Conservation (phyloP, 2,113 vertebrate species). For the Cyprinodon variegatus region DNA sequence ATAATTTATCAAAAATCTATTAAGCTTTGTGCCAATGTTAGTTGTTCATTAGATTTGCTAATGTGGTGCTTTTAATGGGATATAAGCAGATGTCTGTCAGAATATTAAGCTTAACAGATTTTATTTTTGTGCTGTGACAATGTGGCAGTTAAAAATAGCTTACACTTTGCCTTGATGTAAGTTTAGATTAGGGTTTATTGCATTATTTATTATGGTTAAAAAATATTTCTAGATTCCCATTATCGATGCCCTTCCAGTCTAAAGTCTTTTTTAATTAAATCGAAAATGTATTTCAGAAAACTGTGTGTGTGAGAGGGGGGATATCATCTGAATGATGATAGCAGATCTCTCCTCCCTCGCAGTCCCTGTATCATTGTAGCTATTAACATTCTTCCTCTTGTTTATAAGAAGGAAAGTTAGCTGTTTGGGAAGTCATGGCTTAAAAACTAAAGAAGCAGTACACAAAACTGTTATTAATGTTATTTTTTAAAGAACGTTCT, state of each 20-base stretch:
- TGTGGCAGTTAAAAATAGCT: too few species aligned
- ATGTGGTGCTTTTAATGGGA: neutral
- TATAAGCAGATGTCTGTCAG: neutral
- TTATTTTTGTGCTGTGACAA: neutral
- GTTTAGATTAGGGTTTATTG: neutral
- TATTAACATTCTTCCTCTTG: neutral
- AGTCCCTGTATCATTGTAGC: neutral
- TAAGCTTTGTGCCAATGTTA: neutral
- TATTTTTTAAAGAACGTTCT: neutral
- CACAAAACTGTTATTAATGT: too few species aligned
- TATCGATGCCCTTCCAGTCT: too few species aligned
- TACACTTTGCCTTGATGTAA: neutral
- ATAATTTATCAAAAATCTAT: neutral
- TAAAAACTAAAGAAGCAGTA: too few species aligned
- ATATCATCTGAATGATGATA: too few species aligned
- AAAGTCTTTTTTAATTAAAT: too few species aligned
- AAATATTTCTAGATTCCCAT: neutral
- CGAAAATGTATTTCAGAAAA: too few species aligned
- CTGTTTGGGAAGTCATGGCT: neutral
- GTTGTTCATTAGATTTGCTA: neutral
- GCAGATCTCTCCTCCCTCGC: too few species aligned
- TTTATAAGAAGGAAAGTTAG: neutral
- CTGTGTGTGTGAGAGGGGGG: too few species aligned
- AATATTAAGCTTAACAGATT: neutral
- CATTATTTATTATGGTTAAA: neutral